Evolutionary conservation across 2,888 invertebrate genomes (phyloP), one percentile per base, ranked within the genome.

Genomic region (Cerceris ruficornis): DNA sequence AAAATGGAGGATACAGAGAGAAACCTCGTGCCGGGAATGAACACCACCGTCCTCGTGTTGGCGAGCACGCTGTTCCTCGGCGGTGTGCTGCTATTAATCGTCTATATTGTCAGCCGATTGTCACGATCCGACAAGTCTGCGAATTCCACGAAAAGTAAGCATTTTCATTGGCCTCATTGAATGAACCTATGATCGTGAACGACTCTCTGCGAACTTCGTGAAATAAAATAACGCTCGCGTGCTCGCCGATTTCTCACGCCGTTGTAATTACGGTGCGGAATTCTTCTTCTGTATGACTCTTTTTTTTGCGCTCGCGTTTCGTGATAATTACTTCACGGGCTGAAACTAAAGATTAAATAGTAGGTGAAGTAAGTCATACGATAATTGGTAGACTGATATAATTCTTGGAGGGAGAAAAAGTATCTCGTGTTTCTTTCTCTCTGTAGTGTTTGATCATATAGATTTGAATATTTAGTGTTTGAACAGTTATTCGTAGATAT

Each of bases 61-160:
- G 8, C 60, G 28, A 72, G 61, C 74, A 76, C 81, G 73, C 50
- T 83, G 58, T 57, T 89, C 41, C 60, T 84, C 68, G 88, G 86
- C 69, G 87, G 79, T 41, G 62, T 84, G 67, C 59, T 80, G 55
- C 54, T 88, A 59, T 68, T 84, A 65, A 69, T 88, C 69, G 81
- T 75, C 71, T 87, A 85, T 73, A 62, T 82, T 60, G 74, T 85
- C 80, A 82, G 81, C 83, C 82, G 84, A 70, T 80, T 84, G 62
- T 71, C 82, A 61, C 75, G 77, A 52, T 69, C 75, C 52, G 14
- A 58, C 70, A 75, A 50, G 66, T 64, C 69, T 15, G 43, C 76
- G 65, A 78, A 82, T 70, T 62, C 86, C 50, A 64, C 75, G 64
- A 83, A 88, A 86, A 83, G 87, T 87, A 86, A 87, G 84, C 73